phyloP scores from a whole-genome alignment of 2,113 vertebrate species.

The Salvator merianae region DNA sequence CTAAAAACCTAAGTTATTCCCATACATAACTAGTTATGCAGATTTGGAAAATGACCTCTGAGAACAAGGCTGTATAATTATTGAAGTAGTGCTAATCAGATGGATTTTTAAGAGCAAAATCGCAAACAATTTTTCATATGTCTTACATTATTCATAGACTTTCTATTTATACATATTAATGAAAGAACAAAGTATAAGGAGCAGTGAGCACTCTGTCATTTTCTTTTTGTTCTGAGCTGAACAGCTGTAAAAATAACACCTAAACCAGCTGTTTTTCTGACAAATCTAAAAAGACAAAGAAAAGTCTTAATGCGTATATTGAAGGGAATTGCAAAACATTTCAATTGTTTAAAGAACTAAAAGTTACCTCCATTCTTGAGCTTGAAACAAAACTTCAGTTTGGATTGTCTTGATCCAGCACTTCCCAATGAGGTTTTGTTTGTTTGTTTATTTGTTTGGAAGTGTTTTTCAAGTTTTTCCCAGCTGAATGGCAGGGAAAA shows the following conservation, averaged over 20 bases:
- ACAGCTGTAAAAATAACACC: constrained; percentile 60
- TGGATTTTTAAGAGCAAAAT: constrained; percentile 61
- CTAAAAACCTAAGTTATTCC: constrained; percentile 2
- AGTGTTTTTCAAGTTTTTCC: no score
- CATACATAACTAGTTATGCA: neutral
- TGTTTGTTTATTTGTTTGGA: no score
- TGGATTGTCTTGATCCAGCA: no score
- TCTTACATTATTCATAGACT: constrained; percentile 68
- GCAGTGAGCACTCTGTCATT: constrained; percentile 43
- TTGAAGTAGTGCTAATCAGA: constrained; percentile 56
- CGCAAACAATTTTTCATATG: constrained; percentile 48
- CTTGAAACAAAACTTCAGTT: neutral
- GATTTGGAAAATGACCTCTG: constrained; percentile 59
- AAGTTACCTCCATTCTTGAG: no score
- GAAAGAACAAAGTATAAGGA: constrained; percentile 50
- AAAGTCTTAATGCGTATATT: neutral
- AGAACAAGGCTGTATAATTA: constrained; percentile 50
- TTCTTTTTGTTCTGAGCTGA: constrained; percentile 44
- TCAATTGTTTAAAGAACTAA: no score
- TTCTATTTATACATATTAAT: constrained; percentile 60
- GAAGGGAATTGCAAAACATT: no score
- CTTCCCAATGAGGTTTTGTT: no score
- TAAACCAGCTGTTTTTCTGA: constrained; percentile 44
- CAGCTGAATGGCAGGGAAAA: no score
- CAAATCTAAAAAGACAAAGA: constrained; percentile 14